phyloP scores from a whole-genome alignment of 2,797 vertebrate genomes.

The Apogon talboti region DNA sequence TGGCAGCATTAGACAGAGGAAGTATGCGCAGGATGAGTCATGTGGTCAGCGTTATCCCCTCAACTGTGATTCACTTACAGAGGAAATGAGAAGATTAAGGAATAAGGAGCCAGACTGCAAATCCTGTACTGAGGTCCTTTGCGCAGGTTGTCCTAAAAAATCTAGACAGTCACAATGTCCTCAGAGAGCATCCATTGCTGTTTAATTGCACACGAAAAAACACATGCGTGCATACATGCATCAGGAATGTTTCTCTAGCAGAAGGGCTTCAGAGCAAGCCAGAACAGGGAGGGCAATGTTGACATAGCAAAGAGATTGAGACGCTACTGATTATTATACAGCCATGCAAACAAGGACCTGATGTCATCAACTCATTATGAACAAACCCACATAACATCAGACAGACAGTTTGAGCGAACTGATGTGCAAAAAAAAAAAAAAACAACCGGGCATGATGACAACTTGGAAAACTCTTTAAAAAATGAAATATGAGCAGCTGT shows the following conservation, averaged over 20 bases:
- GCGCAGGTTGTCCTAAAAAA: slow-evolving; percentile 30
- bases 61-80: slow-evolving; percentile 57
- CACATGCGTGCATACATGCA: slow-evolving; percentile 46
- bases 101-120: slow-evolving; percentile 28
- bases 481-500: slow-evolving; percentile 40
- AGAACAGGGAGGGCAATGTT: slow-evolving; percentile 73
- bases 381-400: slow-evolving; percentile 34
- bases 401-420: slow-evolving; percentile 9
- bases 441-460: slow-evolving; percentile 22
- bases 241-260: slow-evolving; percentile 69
- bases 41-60: slow-evolving; percentile 65
- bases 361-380: slow-evolving; percentile 65
- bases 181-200: slow-evolving; percentile 31
- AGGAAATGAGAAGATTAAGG: slow-evolving; percentile 66
- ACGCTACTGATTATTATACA: slow-evolving; percentile 70
- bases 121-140: slow-evolving; percentile 11
- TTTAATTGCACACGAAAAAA: slow-evolving; percentile 45
- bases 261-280: slow-evolving; percentile 67
- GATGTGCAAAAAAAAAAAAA: slow-evolving; percentile 2
- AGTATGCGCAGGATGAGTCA: slow-evolving; percentile 56
- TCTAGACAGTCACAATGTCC: slow-evolving; percentile 23
- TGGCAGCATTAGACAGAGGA: slow-evolving; percentile 21
- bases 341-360: slow-evolving; percentile 58
- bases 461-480: slow-evolving; percentile 4
- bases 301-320: slow-evolving; percentile 69